Conservation (phyloP, 2,888 invertebrate species). For the Sclerodermus sp. region DNA sequence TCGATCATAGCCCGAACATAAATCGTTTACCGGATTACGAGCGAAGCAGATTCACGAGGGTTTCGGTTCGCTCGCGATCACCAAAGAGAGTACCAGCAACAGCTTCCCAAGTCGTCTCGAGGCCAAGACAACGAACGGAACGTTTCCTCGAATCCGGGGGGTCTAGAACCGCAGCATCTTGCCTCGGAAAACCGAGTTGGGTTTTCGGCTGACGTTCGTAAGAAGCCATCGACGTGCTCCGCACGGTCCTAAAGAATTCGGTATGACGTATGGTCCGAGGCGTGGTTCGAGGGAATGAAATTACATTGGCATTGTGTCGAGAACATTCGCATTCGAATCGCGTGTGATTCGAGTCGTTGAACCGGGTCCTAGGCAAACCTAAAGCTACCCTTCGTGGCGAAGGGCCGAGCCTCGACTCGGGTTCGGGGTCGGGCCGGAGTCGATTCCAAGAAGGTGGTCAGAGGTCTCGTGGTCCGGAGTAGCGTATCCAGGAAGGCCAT, state of each 20-base stretch:
- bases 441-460: background rate
- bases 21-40: too few relatives aligned
- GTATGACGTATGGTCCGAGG: conserved; percentile 31
- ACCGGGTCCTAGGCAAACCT: conserved; percentile 12
- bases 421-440: too few relatives aligned
- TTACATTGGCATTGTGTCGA: conserved; percentile 51
- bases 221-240: background rate
- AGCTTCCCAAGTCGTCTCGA: too few relatives aligned
- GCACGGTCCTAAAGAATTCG: conserved; percentile 40
- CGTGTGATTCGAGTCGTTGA: conserved; percentile 25
- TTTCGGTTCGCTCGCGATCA: too few relatives aligned
- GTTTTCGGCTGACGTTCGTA: too few relatives aligned
- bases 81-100: too few relatives aligned
- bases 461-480: background rate
- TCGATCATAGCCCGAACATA: too few relatives aligned
- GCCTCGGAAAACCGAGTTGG: too few relatives aligned
- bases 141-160: too few relatives aligned
- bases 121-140: too few relatives aligned
- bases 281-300: conserved; percentile 27
- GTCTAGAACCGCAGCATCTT: too few relatives aligned
- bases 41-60: too few relatives aligned
- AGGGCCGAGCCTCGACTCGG: background rate
- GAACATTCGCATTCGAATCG: conserved; percentile 46
- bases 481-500: conserved; percentile 37
- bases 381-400: conserved; percentile 5